Base-by-base conservation (phyloP, 2,113 vertebrate genomes). In the Acrocephalus kingi region DNA sequence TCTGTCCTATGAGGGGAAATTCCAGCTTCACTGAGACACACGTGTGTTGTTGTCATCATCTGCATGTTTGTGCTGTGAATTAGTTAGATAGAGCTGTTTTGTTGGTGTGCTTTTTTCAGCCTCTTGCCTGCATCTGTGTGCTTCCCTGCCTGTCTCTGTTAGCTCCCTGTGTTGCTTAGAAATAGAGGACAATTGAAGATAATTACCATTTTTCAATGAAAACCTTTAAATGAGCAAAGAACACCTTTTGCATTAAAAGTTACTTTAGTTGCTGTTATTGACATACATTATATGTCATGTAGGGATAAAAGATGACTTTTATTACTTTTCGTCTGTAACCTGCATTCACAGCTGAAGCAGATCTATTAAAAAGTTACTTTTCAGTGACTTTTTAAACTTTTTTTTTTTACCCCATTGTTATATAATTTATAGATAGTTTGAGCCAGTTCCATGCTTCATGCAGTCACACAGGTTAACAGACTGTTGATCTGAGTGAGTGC, bases 11-110 rank as follows among this genome's bases (percentile, higher is more conserved):
- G 41, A 85, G 66, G 64, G 33, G 49, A 66, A 97, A 51, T 95
- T 89, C 96, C 98, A 98, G 98, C 98, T 98, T 98, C 89, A 79
- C 96, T 98, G 98, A 98, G 98, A 97, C 84, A 56, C 28, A 52
- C 0, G 8, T 67, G 77, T 97, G 94, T 55, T 87, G 31, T 17
- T 73, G 61, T 79, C 83, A 33, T 74, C 31, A 86, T 87, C 87
- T 98, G 98, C 94, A 96, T 97, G 98, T 94, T 87, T 94, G 64
- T 92, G 90, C 94, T 93, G 23, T 3, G 75, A 76, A n/a, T 43
- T 85, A 51, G 19, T 48, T 84, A 45, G 12, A 54, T 10, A 31
- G 43, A 79, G 62, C 67, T 90, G 52, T 17, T 85, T 63, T 89
- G 28, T 87, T 78, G 17, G 37, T 71, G 37, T 82, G 75, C 84